Percentiles rank a stretch among this genome's conserved stretches.
Conservation (phyloP, 2,113 vertebrate species). For the Anthoscopus minutus region DNA sequence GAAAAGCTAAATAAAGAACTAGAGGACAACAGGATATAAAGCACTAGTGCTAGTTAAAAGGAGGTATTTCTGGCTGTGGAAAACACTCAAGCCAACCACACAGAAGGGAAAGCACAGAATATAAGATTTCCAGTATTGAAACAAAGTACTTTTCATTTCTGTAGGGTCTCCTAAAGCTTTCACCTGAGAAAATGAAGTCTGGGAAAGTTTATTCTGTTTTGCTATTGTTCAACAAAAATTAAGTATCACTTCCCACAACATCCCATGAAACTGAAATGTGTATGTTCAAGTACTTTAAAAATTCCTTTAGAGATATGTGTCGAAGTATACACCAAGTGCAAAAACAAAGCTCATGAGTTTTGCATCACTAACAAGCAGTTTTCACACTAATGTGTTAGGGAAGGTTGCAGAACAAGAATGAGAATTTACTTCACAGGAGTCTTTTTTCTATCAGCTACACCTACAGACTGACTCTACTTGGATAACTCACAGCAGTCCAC, state of each 20-base stretch:
- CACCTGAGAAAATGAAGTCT: background rate
- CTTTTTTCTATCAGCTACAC: background rate
- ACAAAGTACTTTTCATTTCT: background rate
- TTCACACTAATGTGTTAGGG: background rate
- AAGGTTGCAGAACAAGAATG: background rate
- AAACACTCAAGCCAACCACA: background rate
- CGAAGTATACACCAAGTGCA: background rate
- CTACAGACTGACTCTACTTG: background rate
- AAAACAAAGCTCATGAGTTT: background rate
- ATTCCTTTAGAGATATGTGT: background rate
- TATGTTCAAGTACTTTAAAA: background rate
- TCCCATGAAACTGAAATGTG: background rate
- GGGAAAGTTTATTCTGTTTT: background rate
- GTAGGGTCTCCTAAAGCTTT: background rate
- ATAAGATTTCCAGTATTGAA: background rate
- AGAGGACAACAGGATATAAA: background rate
- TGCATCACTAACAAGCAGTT: background rate
- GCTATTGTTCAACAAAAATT: background rate
- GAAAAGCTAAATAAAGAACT: background rate
- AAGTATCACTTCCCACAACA: background rate
- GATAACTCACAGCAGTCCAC: background rate
- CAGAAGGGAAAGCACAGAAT: background rate
- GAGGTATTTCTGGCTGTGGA: background rate
- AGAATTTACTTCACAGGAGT: background rate
- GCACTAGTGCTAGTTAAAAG: background rate